Evolutionary conservation across 1,140 invertebrate genomes (phyloP).

Genomic region (Alviniconcha marisindica): DNA sequence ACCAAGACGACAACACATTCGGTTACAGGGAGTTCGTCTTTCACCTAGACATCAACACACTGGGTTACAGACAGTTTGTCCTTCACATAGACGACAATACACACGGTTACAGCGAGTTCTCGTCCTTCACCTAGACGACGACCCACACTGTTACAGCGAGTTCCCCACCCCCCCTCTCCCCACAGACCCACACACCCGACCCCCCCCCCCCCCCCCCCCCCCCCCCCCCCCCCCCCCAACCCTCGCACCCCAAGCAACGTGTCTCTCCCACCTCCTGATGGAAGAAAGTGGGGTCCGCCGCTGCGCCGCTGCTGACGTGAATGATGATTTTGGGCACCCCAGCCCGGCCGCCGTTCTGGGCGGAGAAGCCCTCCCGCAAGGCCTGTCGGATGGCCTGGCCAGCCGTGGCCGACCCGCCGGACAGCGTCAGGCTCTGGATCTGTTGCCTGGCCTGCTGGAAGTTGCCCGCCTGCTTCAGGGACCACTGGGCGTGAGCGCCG

Average conservation of each 20-base stretch:
- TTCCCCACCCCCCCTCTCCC: no score
- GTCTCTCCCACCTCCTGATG: conserved; percentile 29
- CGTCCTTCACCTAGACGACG: no score
- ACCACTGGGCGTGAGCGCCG: conserved; percentile 55
- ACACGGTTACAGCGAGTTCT: no score
- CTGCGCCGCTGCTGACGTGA: conserved; percentile 53
- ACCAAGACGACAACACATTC: no score
- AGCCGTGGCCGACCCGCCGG: conserved; percentile 56
- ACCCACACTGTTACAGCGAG: no score
- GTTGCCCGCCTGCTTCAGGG: conserved; percentile 54
- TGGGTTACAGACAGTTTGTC: neutral
- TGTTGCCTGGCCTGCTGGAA: conserved; percentile 48
- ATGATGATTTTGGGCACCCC: conserved; percentile 57
- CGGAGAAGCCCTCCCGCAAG: conserved; percentile 50
- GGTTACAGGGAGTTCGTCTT: no score
- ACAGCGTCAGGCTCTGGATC: conserved; percentile 52
- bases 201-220: no score
- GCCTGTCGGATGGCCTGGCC: conserved; percentile 56
- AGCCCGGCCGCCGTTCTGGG: conserved; percentile 51
- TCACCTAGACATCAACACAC: conserved; percentile 30
- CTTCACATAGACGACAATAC: neutral
- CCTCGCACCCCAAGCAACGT: no score
- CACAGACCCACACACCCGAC: no score
- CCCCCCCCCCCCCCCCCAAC: no score
- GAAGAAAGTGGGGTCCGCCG: conserved; percentile 44